phyloP scores from a whole-genome alignment of 2,113 vertebrate genomes.

The Pteronura brasiliensis region DNA sequence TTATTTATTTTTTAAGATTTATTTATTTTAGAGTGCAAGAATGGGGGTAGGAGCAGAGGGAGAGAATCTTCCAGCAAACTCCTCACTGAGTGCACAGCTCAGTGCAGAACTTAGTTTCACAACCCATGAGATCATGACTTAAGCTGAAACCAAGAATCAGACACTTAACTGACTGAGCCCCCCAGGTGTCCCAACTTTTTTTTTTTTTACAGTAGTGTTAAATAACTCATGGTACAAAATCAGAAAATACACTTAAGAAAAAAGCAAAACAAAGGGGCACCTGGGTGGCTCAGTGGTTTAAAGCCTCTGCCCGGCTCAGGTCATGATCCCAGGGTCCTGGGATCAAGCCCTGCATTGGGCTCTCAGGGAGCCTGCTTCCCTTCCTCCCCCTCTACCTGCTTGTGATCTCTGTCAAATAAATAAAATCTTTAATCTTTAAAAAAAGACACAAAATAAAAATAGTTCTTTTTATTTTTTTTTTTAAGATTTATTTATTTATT shows the following conservation, averaged over 20 bases:
- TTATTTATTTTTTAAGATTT: not conserved
- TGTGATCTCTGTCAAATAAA: too few relatives aligned
- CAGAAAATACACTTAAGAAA: not conserved
- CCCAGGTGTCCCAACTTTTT: not conserved
- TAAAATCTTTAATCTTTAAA: too few relatives aligned
- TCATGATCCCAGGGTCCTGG: too few relatives aligned
- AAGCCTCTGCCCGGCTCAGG: too few relatives aligned
- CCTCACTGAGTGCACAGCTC: not conserved
- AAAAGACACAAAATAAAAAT: not conserved
- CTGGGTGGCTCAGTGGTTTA: too few relatives aligned
- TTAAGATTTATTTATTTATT: not conserved
- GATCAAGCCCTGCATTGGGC: too few relatives aligned
- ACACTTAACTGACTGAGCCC: not conserved
- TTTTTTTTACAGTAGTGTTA: not conserved
- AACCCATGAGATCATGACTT: not conserved
- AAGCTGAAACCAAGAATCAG: not conserved
- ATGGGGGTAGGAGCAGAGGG: not conserved
- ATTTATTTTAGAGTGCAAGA: not conserved
- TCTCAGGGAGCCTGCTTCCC: too few relatives aligned
- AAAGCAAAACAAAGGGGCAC: not conserved
- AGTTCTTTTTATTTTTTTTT: not conserved
- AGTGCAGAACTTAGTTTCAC: not conserved
- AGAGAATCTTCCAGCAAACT: not conserved
- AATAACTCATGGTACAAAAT: not conserved
- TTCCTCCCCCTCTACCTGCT: too few relatives aligned